Evolutionary conservation across 2,888 invertebrate genomes (phyloP), one percentile per base, ranked within the genome.

Genomic region (Slavum lentiscoides): DNA sequence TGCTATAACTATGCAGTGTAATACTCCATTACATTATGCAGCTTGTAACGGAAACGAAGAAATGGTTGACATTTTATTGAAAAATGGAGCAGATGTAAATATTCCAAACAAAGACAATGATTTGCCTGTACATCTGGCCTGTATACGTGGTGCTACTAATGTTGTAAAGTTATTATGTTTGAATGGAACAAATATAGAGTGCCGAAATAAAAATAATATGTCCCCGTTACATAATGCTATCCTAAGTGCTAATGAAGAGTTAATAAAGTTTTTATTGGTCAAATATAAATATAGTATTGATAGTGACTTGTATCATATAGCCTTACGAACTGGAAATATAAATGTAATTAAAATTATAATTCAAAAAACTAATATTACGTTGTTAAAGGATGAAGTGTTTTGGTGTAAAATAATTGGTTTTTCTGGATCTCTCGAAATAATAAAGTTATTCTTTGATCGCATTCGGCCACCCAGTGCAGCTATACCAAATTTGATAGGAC

Each of bases 141-240:
- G 72, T 80, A 39, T 80, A 64, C 70, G 64, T 49, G 80, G 80
- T n/a, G 55, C 80, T 55, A 30, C 62, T 72, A 58, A 80, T 30
- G 58, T 66, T 58, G 80, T 80, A 3, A 72, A 80, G 39, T 64
- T 72, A 72, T 37, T 80, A 58, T 80, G 37, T 72, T 39, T 39
- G 13, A 66, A 80, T 72, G 64, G 43, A 66, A 58, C 70, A 66
- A 72, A 72, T 23, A 72, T 72, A 64, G 49, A 80, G 64, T 80
- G 80, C 23, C 64, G 70, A 21, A 80, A 80, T 64, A 80, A 80
- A 72, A 80, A 80, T 72, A 80, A 80, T 58, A 80, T 80, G 80
- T 43, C 19, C 39, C 80, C 80, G n/a, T 19, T 80, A 30, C 72
- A 80, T 21, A 80, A 80, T 80, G 72, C 80, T 15, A 23, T 80